These are phyloP conservation scores for Nansenia antarctica DNA, from an alignment of 2,113 vertebrate species.

Conservation along the genomic window DNA sequence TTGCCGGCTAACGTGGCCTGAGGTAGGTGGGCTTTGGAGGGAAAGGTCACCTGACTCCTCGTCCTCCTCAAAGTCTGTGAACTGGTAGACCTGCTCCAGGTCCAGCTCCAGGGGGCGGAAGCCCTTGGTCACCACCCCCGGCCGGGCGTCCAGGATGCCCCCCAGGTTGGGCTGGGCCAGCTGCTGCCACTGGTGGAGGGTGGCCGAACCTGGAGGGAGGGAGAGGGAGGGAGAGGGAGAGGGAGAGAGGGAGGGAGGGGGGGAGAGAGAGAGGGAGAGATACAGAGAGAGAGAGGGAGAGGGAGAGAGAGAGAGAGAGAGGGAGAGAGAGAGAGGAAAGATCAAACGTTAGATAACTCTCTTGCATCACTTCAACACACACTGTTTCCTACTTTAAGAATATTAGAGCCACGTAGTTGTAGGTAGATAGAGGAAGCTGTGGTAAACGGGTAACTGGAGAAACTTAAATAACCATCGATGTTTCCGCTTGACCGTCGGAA, in stretches of 20 bases:
- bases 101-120: slow-evolving; percentile 90
- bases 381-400: too few relatives aligned
- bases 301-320: background rate
- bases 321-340: background rate
- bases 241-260: background rate
- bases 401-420: too few relatives aligned
- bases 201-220: slow-evolving; percentile 85
- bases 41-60: slow-evolving; percentile 84
- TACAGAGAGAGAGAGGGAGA: too few relatives aligned
- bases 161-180: slow-evolving; percentile 96
- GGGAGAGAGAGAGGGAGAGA: too few relatives aligned
- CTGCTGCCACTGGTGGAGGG: slow-evolving; percentile 98
- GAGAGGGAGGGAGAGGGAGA: background rate
- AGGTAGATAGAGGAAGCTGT: too few relatives aligned
- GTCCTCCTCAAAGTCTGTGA: slow-evolving; percentile 96
- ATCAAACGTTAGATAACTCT: background rate
- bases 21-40: slow-evolving; percentile 57
- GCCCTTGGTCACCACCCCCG: slow-evolving; percentile 96
- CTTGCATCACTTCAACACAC: too few relatives aligned
- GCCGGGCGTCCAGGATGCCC: slow-evolving; percentile 90
- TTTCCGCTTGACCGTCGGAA: background rate
- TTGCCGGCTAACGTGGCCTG: slow-evolving; percentile 61
- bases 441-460: too few relatives aligned
- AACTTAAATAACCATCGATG: background rate
- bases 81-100: slow-evolving; percentile 88